A percentile compares a stretch with the other conserved stretches of the same genome.
phyloP scores from a whole-genome alignment of 2,797 vertebrate species.

The Adelosebastes latens region DNA sequence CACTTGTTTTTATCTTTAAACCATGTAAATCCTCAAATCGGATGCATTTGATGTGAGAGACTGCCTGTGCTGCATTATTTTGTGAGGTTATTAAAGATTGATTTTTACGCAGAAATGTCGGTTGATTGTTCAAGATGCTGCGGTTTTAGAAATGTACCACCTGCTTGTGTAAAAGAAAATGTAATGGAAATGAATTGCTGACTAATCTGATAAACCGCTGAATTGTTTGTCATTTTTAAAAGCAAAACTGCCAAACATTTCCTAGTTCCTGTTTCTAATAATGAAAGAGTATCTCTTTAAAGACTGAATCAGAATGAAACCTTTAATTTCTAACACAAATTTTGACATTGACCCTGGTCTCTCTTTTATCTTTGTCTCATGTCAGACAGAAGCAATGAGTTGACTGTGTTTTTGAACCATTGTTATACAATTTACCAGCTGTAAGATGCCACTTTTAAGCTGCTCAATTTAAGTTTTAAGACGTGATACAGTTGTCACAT shows the following conservation, averaged over 20 bases:
- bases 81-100: slow-evolving; percentile 35
- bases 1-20: slow-evolving; percentile 26
- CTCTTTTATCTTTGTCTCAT: neutral
- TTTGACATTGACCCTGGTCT: neutral
- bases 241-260: neutral
- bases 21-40: slow-evolving; percentile 16
- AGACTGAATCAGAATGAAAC: neutral
- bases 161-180: neutral
- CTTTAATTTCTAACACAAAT: slow-evolving; percentile 4
- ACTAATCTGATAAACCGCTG: neutral
- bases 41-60: neutral
- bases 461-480: neutral
- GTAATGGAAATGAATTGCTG: neutral
- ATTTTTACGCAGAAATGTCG: slow-evolving; percentile 21
- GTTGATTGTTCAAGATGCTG: neutral
- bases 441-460: neutral
- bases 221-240: neutral
- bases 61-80: slow-evolving; percentile 8
- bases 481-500: neutral
- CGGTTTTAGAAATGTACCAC: neutral
- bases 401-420: neutral
- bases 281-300: neutral
- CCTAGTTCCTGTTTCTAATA: neutral
- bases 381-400: neutral
- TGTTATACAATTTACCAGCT: neutral